Evolutionary conservation across 2,113 vertebrate species (phyloP).

Genomic region (Prinia subflava): DNA sequence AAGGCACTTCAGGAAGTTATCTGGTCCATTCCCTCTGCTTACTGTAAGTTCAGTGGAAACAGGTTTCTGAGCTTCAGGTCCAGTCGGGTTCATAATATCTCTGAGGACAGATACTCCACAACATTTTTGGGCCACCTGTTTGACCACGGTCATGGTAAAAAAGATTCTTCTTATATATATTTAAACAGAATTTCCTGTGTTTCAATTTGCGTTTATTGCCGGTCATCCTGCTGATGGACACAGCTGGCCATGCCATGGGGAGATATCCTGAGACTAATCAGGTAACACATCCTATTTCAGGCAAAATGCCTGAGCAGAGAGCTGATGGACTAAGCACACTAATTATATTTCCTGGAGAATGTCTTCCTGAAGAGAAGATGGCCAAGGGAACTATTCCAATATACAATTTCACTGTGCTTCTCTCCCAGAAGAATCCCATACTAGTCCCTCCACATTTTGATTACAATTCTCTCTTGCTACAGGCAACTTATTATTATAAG

Average conservation of each 20-base stretch:
- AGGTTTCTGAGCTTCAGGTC: not conserved
- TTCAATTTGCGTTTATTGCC: not conserved
- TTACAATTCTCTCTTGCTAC: not conserved
- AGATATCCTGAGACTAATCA: not conserved
- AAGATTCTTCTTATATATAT: fast-evolving
- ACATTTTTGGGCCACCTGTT: not conserved
- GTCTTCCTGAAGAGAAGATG: not conserved
- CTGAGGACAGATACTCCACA: not conserved
- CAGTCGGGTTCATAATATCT: not conserved
- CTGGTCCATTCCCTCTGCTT: not conserved
- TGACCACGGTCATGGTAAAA: not conserved
- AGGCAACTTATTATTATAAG: not conserved
- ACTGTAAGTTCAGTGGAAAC: not conserved
- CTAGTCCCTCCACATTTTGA: not conserved
- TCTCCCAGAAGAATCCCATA: not conserved
- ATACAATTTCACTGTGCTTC: not conserved
- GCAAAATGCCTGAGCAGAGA: not conserved
- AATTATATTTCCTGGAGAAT: not conserved
- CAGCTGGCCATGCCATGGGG: not conserved
- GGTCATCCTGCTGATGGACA: not conserved
- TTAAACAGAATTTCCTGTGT: not conserved
- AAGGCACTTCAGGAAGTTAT: not conserved
- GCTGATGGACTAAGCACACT: not conserved
- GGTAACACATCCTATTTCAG: not conserved
- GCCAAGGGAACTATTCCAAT: not conserved